Base-by-base conservation (phyloP, 2,888 invertebrate species). In the Toxonevra muliebris region DNA sequence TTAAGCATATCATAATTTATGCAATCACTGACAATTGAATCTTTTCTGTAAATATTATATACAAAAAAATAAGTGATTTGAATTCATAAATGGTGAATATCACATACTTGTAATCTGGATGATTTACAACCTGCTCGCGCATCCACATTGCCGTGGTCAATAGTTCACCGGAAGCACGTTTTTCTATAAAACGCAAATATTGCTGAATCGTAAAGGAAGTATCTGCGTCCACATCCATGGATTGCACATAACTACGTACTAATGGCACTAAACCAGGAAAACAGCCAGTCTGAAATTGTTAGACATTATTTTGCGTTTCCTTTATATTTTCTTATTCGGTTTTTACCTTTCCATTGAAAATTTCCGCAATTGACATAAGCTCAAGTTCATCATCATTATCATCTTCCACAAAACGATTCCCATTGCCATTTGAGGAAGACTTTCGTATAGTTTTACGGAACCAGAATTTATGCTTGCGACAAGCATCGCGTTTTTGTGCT, bases 191-290 rank as follows among this genome's bases (percentile, higher is more conserved):
- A 81, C 93, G 94, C 73, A 99, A 89, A 87, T 99, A 99, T 86
- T 97, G 95, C 84, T 95, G 94, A 79, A 99, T 94, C 9, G 97
- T 96, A 87, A 98, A 98, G 84, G 96, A 94, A 52, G 98, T 98
- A 85, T 98, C 98, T 1, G 97, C 96, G 87, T 99, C 98, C 61
- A 98, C 94, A 84, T 99, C 98, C 91, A 98, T 95, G 70, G 93
- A 94, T 74, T 93, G 93, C 77, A 99, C 88, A 86, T 97, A 99
- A 77, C 93, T 95, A 83, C 96, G 93, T 71, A 99, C 96, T 76
- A 99, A 87, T 4, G 97, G 95, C 74, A 98, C 91, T 77, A 99
- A 87, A 0, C 99, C 99, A 30, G 97, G 97, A 87, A 98, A 99
- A 70, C 92, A 90, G 67, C 92, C 93, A 69, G 91, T 90, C 93